Evolutionary conservation across 2,113 vertebrate genomes (phyloP).

Genomic region (Hyperopisus bebe): DNA sequence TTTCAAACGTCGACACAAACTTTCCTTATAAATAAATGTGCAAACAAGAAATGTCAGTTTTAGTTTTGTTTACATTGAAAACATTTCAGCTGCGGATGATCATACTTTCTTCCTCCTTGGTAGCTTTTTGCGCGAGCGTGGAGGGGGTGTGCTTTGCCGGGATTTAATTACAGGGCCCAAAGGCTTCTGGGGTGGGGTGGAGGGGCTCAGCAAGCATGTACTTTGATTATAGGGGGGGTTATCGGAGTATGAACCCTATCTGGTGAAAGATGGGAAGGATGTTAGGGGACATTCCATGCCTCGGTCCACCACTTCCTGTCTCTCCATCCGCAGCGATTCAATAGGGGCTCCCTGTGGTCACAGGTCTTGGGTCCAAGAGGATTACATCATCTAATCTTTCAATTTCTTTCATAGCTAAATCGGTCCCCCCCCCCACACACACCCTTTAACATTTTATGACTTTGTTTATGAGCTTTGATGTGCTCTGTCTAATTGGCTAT

Average conservation of each 20-base stretch:
- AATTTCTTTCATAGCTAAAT: conserved; percentile 20
- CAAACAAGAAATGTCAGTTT: neutral
- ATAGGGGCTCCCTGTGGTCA: conserved; percentile 18
- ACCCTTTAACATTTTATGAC: neutral
- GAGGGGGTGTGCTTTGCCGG: conserved; percentile 6
- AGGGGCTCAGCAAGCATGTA: conserved; percentile 36
- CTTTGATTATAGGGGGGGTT: conserved; percentile 27
- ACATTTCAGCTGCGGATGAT: neutral
- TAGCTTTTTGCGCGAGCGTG: neutral
- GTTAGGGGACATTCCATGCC: neutral
- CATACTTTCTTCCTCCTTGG: neutral
- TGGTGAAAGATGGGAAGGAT: conserved; percentile 4
- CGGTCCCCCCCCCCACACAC: neutral
- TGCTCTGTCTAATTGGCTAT: conserved; percentile 18
- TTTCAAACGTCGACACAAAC: neutral
- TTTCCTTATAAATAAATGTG: neutral
- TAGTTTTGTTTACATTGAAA: neutral
- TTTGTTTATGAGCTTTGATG: conserved; percentile 21
- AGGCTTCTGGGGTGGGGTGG: conserved; percentile 39
- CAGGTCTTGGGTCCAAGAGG: neutral
- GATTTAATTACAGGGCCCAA: conserved; percentile 40
- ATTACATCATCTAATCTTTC: conserved; percentile 26
- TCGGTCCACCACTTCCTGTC: neutral
- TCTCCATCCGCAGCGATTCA: conserved; percentile 7
- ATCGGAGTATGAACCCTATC: conserved; percentile 44